These are phyloP conservation scores for Alfaro cultratus DNA, from an alignment of 2,797 vertebrate genomes.

Conservation along the genomic window DNA sequence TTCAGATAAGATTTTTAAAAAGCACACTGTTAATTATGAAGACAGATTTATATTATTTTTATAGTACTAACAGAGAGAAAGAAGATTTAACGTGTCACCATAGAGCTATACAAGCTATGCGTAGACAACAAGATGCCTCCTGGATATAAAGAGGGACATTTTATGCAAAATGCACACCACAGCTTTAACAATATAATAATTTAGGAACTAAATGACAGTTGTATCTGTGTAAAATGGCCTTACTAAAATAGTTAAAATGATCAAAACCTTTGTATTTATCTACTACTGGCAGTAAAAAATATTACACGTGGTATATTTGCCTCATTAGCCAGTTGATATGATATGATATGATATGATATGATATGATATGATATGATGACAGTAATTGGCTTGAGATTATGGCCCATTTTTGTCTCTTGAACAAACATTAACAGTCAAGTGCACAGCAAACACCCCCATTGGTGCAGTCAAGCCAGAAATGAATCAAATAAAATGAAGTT, in stretches of 20 bases:
- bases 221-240: not conserved
- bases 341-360: not conserved
- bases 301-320: not conserved
- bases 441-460: conserved; percentile 12
- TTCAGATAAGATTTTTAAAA: not conserved
- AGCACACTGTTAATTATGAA: not conserved
- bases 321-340: conserved; percentile 16
- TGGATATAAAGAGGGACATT: not conserved
- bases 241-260: not conserved
- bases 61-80: not conserved
- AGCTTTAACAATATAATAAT: conserved; percentile 8
- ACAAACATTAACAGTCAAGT: not conserved
- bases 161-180: not conserved
- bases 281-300: not conserved
- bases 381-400: conserved; percentile 34
- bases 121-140: not conserved
- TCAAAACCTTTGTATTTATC: conserved; percentile 1
- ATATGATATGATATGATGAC: conserved; percentile 5
- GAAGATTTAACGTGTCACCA: not conserved
- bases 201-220: conserved; percentile 4
- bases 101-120: not conserved
- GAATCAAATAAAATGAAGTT: conserved; percentile 17
- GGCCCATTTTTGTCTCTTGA: conserved; percentile 12
- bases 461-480: conserved; percentile 26
- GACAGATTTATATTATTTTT: not conserved